Percentiles rank a stretch among this genome's conserved stretches.
Conservation (phyloP, 30 jellyfish, hydroid and myxozoan species). For the Aurelia aurita complex sp. Pacific region DNA sequence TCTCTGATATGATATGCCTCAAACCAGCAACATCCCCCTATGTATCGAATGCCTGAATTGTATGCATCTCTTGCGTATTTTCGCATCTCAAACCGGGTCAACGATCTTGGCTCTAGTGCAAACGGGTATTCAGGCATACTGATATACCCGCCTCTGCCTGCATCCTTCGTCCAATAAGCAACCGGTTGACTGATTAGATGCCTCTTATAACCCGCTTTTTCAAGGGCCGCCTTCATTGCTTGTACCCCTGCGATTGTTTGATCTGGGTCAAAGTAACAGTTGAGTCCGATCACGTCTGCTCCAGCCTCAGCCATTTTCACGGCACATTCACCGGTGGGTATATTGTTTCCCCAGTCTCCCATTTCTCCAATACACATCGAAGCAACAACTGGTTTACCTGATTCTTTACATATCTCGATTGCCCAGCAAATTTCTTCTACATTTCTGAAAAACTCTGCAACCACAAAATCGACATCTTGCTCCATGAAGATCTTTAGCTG, state of each 20-base stretch:
- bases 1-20: slow-evolving; percentile 61
- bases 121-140: slow-evolving; percentile 71
- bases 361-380: slow-evolving; percentile 71
- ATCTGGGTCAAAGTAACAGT: slow-evolving; percentile 73
- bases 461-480: slow-evolving; percentile 55
- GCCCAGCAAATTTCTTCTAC: slow-evolving; percentile 80
- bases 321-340: slow-evolving; percentile 69
- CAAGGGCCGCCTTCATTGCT: slow-evolving; percentile 57
- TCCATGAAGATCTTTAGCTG: slow-evolving; percentile 27
- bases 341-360: slow-evolving; percentile 37
- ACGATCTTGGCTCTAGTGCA: neutral
- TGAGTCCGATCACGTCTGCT: slow-evolving; percentile 79
- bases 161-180: slow-evolving; percentile 76
- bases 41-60: slow-evolving; percentile 47
- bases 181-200: slow-evolving; percentile 74
- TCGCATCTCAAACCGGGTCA: slow-evolving; percentile 45
- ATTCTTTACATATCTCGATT: slow-evolving; percentile 47
- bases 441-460: slow-evolving; percentile 75
- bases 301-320: slow-evolving; percentile 83
- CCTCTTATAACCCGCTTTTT: slow-evolving; percentile 52
- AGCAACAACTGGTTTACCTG: slow-evolving; percentile 62
- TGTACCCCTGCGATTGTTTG: slow-evolving; percentile 33
- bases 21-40: slow-evolving; percentile 57
- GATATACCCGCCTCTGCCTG: slow-evolving; percentile 58
- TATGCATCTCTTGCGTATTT: slow-evolving; percentile 60